A percentile compares a stretch with the other conserved stretches of the same genome.
These are phyloP conservation scores for Dipodomys merriami DNA, from an alignment of 2,113 vertebrate species.

Conservation along the genomic window DNA sequence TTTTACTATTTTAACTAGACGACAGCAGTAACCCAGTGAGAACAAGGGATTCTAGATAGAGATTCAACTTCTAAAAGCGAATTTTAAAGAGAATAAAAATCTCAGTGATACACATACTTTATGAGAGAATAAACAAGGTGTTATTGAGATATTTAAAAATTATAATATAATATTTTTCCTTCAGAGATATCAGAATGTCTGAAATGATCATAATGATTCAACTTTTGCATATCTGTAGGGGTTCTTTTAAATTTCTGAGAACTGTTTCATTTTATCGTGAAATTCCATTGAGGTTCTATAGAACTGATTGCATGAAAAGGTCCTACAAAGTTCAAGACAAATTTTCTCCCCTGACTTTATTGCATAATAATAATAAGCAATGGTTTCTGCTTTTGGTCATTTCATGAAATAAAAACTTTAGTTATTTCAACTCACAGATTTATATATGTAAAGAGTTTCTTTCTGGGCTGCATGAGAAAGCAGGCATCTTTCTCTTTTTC, in stretches of 20 bases:
- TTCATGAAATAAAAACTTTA: not conserved
- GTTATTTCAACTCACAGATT: slow-evolving; percentile 29
- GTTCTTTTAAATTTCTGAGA: slow-evolving; percentile 54
- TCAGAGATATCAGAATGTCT: slow-evolving; percentile 61
- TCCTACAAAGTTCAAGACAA: slow-evolving; percentile 48
- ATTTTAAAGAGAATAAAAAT: slow-evolving; percentile 58
- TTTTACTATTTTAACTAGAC: slow-evolving; percentile 71
- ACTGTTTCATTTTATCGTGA: slow-evolving; percentile 36
- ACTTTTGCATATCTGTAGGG: slow-evolving; percentile 47
- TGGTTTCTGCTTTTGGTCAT: slow-evolving; percentile 20
- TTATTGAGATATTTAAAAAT: slow-evolving; percentile 72
- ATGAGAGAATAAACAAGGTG: slow-evolving; percentile 29
- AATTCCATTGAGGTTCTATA: slow-evolving; percentile 24
- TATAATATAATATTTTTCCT: slow-evolving; percentile 52
- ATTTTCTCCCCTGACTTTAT: slow-evolving; percentile 17
- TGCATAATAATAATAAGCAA: slow-evolving; percentile 35
- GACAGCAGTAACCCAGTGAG: slow-evolving; percentile 48
- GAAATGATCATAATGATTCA: slow-evolving; percentile 46
- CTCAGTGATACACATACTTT: slow-evolving; percentile 1
- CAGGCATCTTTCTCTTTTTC: not conserved
- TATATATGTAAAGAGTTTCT: slow-evolving; percentile 32
- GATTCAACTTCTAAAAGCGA: slow-evolving; percentile 64
- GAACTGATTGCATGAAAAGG: slow-evolving; percentile 43
- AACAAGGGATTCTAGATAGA: slow-evolving; percentile 61
- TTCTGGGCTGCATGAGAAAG: slow-evolving; percentile 32